Evolutionary conservation across 2,888 invertebrate genomes (phyloP).

Genomic region (Anoplius nigerrimus): DNA sequence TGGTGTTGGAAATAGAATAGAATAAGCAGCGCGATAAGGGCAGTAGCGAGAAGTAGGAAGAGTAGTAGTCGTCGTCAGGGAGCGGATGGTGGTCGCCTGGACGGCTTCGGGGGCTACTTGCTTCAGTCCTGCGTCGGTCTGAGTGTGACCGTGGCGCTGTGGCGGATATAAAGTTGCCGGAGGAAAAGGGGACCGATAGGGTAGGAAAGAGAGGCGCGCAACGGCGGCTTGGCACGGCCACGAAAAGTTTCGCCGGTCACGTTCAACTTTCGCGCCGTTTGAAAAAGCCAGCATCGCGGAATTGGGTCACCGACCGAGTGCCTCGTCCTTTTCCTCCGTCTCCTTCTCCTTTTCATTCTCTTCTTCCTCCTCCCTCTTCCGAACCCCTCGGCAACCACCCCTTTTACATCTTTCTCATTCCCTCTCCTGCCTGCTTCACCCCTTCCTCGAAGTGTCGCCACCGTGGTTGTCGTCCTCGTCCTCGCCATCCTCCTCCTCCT

Average conservation of each 20-base stretch:
- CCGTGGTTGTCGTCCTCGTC: conserved; percentile 21
- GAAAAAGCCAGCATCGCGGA: conserved; percentile 57
- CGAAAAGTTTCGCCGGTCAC: conserved; percentile 67
- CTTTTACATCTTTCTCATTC: conserved; percentile 7
- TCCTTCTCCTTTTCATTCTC: conserved; percentile 2
- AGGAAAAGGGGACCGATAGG: too few species aligned
- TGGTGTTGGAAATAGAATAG: too few species aligned
- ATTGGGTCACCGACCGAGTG: conserved; percentile 56
- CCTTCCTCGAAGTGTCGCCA: too few species aligned
- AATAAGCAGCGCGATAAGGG: too few species aligned
- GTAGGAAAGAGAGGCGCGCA: background rate
- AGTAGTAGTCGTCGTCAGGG: too few species aligned
- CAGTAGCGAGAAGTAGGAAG: too few species aligned
- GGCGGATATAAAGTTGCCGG: too few species aligned
- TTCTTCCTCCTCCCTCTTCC: background rate
- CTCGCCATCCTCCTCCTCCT: conserved; percentile 1
- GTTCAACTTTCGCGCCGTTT: conserved; percentile 65
- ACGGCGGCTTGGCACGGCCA: conserved; percentile 51
- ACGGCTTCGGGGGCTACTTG: too few species aligned
- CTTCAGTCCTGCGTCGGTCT: too few species aligned
- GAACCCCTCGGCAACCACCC: conserved; percentile 14
- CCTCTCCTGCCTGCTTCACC: background rate
- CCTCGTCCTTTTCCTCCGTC: conserved; percentile 11
- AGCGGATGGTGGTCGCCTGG: too few species aligned
- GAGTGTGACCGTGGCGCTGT: background rate